These are phyloP conservation scores for Acrobasis consociella DNA, from an alignment of 2,888 invertebrate genomes.

Conservation along the genomic window DNA sequence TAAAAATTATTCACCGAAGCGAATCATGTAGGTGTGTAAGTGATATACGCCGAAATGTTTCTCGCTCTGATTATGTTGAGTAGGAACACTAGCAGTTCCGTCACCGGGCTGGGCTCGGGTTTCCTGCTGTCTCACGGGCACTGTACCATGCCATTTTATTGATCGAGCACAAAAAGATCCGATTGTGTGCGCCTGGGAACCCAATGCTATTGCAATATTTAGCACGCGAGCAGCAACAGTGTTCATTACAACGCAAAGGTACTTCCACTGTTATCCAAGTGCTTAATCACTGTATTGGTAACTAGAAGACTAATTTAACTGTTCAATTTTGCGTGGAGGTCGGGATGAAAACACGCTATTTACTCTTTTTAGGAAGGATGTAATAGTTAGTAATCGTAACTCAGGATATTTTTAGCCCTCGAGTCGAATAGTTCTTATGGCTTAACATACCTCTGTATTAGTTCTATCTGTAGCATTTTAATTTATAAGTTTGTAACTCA, in stretches of 20 bases:
- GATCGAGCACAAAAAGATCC: conserved; percentile 63
- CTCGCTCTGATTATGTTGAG: conserved; percentile 83
- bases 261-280: conserved; percentile 28
- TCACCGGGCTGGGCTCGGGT: conserved; percentile 86
- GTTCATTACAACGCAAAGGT: conserved; percentile 27
- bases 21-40: conserved; percentile 37
- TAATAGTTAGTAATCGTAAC: background rate
- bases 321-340: conserved; percentile 31
- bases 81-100: conserved; percentile 85
- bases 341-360: conserved; percentile 19
- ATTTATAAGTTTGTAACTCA: no score
- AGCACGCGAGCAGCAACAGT: conserved; percentile 34
- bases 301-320: conserved; percentile 22
- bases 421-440: background rate
- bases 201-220: conserved; percentile 43
- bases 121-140: conserved; percentile 85
- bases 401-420: no score
- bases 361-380: background rate
- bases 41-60: conserved; percentile 58
- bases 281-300: conserved; percentile 15
- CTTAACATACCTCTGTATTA: no score
- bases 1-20: conserved; percentile 11
- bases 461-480: no score
- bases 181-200: conserved; percentile 68
- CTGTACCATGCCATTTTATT: conserved; percentile 76